Evolutionary conservation across 2,888 invertebrate species (phyloP).

Genomic region (Galerucella nymphaeae): DNA sequence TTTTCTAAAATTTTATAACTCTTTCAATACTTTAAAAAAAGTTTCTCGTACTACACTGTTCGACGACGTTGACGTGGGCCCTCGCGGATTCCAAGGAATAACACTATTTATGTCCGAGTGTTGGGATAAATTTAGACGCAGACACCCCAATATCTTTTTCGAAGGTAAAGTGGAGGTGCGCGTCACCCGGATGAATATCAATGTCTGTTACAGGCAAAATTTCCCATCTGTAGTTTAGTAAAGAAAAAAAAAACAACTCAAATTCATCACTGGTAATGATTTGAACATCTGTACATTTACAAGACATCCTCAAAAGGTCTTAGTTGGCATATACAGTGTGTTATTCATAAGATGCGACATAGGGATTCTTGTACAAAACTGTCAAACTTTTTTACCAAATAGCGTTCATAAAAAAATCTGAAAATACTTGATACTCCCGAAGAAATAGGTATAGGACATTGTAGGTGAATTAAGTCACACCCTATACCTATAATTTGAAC

Average conservation of each 20-base stretch:
- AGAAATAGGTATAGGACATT: too few species aligned
- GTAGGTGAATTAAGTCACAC: too few species aligned
- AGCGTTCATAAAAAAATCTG: too few species aligned
- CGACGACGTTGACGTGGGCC: constrained; percentile 8
- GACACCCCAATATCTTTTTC: constrained; percentile 35
- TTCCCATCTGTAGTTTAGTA: neutral
- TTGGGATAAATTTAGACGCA: constrained; percentile 35
- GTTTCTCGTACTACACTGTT: constrained; percentile 2
- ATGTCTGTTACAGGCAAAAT: neutral
- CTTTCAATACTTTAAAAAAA: neutral
- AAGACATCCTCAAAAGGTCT: neutral
- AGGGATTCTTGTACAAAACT: too few species aligned
- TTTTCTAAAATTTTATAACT: too few species aligned
- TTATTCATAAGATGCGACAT: too few species aligned
- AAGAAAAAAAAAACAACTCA: neutral
- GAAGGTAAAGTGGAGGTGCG: constrained; percentile 12
- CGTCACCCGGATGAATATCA: neutral
- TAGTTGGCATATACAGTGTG: neutral
- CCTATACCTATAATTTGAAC: too few species aligned
- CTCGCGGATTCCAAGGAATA: constrained; percentile 21
- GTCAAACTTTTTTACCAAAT: too few species aligned
- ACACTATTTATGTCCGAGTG: constrained; percentile 32
- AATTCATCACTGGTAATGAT: neutral
- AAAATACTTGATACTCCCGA: too few species aligned
- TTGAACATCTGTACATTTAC: neutral